Percentiles rank a stretch among this genome's conserved stretches.
These are phyloP conservation scores for Liodrosophila aerea DNA, from an alignment of 2,888 invertebrate genomes.

Conservation along the genomic window DNA sequence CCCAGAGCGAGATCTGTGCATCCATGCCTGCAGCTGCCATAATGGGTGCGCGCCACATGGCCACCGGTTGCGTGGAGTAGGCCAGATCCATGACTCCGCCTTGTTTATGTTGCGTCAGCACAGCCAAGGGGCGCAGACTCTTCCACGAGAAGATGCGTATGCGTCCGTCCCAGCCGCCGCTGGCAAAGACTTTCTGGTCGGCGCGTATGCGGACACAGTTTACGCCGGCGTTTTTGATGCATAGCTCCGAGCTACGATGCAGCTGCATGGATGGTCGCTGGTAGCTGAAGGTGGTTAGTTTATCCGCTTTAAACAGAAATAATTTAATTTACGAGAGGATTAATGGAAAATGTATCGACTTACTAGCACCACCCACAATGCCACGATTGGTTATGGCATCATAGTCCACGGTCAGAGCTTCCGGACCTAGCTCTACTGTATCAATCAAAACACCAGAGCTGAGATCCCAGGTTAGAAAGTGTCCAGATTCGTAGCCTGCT, in stretches of 20 bases:
- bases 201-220: constrained; percentile 87
- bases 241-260: constrained; percentile 85
- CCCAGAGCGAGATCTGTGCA: constrained; percentile 90
- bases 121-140: constrained; percentile 87
- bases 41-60: constrained; percentile 88
- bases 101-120: constrained; percentile 88
- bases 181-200: constrained; percentile 88
- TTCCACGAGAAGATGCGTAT: constrained; percentile 91
- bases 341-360: constrained; percentile 24
- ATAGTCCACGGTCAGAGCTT: constrained; percentile 89
- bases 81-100: constrained; percentile 88
- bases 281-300: constrained; percentile 78
- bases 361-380: constrained; percentile 84
- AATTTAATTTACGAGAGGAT: too few species aligned
- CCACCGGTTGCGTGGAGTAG: constrained; percentile 86
- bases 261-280: constrained; percentile 82
- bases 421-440: constrained; percentile 83
- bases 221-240: constrained; percentile 89
- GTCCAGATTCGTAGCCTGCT: constrained; percentile 89
- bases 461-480: constrained; percentile 88
- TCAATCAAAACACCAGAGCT: constrained; percentile 83
- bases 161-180: constrained; percentile 90
- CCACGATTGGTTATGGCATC: constrained; percentile 86
- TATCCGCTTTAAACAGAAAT: constrained; percentile 59
- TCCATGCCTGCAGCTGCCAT: constrained; percentile 90